These are phyloP conservation scores for Turdus rufiventris DNA, from an alignment of 2,113 vertebrate species.

Conservation along the genomic window DNA sequence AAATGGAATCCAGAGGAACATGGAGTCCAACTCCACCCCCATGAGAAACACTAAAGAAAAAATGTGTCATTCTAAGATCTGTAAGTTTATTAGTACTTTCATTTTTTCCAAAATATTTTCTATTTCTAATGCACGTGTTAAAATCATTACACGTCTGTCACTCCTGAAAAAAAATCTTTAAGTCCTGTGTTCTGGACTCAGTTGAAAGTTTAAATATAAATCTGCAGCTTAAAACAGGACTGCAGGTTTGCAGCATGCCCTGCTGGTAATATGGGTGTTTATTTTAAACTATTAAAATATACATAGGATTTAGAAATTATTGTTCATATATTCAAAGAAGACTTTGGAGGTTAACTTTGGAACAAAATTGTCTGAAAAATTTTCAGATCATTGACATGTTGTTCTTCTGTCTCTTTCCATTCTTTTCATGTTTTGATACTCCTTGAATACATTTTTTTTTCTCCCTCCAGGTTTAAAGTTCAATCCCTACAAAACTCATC, in stretches of 20 bases:
- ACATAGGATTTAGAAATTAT: not conserved
- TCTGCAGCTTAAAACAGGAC: not conserved
- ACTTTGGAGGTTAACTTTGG: not conserved
- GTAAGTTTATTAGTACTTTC: not conserved
- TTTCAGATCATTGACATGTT: not conserved
- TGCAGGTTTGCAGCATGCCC: not conserved
- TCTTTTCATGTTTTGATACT: not conserved
- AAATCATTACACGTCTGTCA: not conserved
- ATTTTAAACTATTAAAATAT: not conserved
- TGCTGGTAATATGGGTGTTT: not conserved
- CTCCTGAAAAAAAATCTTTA: not conserved
- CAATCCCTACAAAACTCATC: not conserved
- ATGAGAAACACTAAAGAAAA: not conserved
- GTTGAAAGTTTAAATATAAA: not conserved
- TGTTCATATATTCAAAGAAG: not conserved
- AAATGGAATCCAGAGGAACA: not conserved
- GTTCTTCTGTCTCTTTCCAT: not conserved
- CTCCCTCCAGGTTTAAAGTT: not conserved
- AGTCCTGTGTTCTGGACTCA: not conserved
- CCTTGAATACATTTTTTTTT: not conserved
- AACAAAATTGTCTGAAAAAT: not conserved
- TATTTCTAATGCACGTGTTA: not conserved
- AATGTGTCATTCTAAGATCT: not conserved
- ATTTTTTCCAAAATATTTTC: not conserved
- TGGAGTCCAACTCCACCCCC: fast-evolving